Evolutionary conservation across 2,113 vertebrate genomes (phyloP).

Genomic region (Macroglossus sobrinus): DNA sequence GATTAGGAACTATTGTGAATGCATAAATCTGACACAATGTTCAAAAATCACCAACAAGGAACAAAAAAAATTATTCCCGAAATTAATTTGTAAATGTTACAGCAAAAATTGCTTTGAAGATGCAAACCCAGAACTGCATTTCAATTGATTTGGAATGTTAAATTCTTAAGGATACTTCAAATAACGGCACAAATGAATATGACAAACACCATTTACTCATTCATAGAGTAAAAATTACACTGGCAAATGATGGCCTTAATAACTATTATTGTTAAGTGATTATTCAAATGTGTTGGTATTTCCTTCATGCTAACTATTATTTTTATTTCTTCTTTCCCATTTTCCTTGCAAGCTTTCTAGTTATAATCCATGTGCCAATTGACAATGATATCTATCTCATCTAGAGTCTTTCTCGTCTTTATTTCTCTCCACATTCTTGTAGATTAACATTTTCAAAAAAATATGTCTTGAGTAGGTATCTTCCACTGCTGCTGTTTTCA

Average conservation of each 20-base stretch:
- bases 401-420: neutral
- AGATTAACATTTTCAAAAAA: neutral
- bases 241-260: neutral
- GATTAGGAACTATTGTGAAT: neutral
- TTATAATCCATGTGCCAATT: neutral
- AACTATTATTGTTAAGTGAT: neutral
- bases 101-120: neutral
- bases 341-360: neutral
- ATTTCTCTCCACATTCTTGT: neutral
- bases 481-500: neutral
- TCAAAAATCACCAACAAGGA: neutral
- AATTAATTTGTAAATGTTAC: neutral
- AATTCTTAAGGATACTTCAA: neutral
- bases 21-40: neutral
- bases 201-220: neutral
- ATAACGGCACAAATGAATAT: neutral
- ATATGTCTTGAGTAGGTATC: accelerated
- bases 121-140: neutral
- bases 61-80: neutral
- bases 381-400: neutral
- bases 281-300: neutral
- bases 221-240: neutral
- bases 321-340: neutral
- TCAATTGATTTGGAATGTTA: neutral
- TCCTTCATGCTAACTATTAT: neutral